These are phyloP conservation scores for Cataglyphis hispanica DNA, from an alignment of 1,140 invertebrate species.

Conservation along the genomic window DNA sequence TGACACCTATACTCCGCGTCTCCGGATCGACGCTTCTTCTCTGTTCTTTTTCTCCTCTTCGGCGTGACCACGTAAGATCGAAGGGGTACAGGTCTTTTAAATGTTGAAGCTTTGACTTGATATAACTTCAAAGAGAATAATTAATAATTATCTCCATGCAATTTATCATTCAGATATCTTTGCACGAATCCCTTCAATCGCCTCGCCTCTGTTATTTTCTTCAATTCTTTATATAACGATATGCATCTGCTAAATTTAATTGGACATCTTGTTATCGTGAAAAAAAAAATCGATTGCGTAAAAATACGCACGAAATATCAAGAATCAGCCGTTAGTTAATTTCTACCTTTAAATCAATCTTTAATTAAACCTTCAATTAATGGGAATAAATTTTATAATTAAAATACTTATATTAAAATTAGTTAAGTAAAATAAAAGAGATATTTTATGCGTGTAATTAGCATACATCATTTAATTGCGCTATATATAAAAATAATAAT, in stretches of 20 bases:
- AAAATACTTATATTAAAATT: background rate
- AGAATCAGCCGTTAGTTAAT: background rate
- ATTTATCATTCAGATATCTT: conserved; percentile 20
- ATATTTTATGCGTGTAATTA: background rate
- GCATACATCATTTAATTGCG: background rate
- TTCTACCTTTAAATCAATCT: background rate
- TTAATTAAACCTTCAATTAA: conserved; percentile 1
- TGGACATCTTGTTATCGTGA: background rate
- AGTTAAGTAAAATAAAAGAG: no score
- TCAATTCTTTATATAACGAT: background rate
- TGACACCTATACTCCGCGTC: conserved; percentile 62
- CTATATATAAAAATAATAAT: background rate
- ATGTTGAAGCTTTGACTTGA: conserved; percentile 17
- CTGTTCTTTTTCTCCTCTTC: background rate
- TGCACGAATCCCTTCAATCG: background rate
- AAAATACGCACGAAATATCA: background rate
- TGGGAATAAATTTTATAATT: background rate
- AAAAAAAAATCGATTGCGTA: background rate
- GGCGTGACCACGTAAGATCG: background rate
- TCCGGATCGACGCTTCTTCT: conserved; percentile 36
- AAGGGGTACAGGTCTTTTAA: background rate
- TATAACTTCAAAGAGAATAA: conserved; percentile 19
- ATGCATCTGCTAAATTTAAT: conserved; percentile 2
- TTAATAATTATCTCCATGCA: conserved; percentile 43
- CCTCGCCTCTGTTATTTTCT: background rate